Evolutionary conservation across 2,888 invertebrate genomes (phyloP), one percentile per base, ranked within the genome.

Genomic region (Lydus trimaculatus): DNA sequence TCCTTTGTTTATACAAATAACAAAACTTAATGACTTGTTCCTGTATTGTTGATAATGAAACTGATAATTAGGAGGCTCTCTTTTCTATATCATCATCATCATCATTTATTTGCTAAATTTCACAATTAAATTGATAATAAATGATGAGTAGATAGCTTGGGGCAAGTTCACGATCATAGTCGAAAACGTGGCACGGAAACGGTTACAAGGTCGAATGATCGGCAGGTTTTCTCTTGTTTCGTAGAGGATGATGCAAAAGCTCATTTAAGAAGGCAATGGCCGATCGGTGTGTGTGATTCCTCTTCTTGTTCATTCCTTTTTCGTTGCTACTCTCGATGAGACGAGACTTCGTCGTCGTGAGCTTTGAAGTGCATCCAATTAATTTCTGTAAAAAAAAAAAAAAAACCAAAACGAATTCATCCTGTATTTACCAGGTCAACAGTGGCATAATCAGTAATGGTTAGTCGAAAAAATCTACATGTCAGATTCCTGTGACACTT

Each of bases 161-260:
- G 20, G 48, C 48, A 48, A 48, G 48, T 48, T 48, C 48, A 48
- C 48, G 48, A 48, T 48, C 48, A 48, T 48, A 6, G 9, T 48
- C 20, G 20, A 48, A 48, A 48, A 48, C 48, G 48, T 48, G 48
- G 48, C 48, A 20, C 20, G 20, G 48, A 48, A 48, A 48, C 48
- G 48, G 48, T 48, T 48, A 48, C 48, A 48, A 48, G 48, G 48
- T 48, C 48, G 48, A 48, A 20, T 48, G 20, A 48, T 48, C 48
- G 48, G 20, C 48, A 48, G 48, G 20, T 48, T 48, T 48, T 48
- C 20, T 48, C 11, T 48, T 20, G 7, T 48, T 48, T 48, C 20
- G 20, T 7, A 11, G 7, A 8, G 48, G 48, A 23, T 48, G 11
- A 48, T 48, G 20, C 48, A 3, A 20, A 48, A 48, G 11, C 48